These are phyloP conservation scores for Holothuria leucospilota DNA, from an alignment of 53 echinoderm and acorn worm species.

Conservation along the genomic window DNA sequence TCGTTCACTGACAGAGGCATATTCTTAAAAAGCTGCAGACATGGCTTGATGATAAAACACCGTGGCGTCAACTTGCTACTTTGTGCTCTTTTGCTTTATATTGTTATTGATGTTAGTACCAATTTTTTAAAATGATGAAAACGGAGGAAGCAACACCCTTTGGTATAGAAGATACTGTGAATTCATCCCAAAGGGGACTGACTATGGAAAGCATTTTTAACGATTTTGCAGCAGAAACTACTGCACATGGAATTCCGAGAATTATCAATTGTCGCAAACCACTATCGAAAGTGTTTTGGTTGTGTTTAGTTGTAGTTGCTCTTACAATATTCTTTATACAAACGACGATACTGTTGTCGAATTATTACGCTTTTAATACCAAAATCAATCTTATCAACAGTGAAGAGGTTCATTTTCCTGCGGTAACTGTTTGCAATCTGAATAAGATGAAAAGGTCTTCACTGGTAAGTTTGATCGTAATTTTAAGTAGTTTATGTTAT, in stretches of 20 bases:
- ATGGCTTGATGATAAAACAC: too few species aligned
- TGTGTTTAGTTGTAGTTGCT: conserved; percentile 50
- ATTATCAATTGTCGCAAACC: conserved; percentile 58
- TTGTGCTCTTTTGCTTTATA: too few species aligned
- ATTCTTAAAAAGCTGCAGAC: too few species aligned
- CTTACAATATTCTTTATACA: conserved; percentile 67
- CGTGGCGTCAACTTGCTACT: too few species aligned
- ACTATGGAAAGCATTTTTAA: conserved; percentile 48
- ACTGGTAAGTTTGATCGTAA: conserved; percentile 32
- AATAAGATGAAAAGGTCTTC: conserved; percentile 70
- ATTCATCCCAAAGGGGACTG: not conserved
- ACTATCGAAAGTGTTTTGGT: conserved; percentile 75
- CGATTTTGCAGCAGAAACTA: conserved; percentile 74
- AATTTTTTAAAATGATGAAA: too few species aligned
- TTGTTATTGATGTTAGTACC: too few species aligned
- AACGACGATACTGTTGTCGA: conserved; percentile 47
- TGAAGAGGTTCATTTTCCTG: conserved; percentile 67
- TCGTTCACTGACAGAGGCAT: too few species aligned
- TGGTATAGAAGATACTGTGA: too few species aligned
- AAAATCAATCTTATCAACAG: conserved; percentile 78
- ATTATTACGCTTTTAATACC: conserved; percentile 75
- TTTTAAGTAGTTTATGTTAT: too few species aligned
- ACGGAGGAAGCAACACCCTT: too few species aligned
- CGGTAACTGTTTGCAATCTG: conserved; percentile 90
- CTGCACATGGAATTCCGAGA: conserved; percentile 83